Evolutionary conservation across 2,113 vertebrate species (phyloP), one percentile per base, ranked within the genome.

Genomic region (Colistium nudipinnis): DNA sequence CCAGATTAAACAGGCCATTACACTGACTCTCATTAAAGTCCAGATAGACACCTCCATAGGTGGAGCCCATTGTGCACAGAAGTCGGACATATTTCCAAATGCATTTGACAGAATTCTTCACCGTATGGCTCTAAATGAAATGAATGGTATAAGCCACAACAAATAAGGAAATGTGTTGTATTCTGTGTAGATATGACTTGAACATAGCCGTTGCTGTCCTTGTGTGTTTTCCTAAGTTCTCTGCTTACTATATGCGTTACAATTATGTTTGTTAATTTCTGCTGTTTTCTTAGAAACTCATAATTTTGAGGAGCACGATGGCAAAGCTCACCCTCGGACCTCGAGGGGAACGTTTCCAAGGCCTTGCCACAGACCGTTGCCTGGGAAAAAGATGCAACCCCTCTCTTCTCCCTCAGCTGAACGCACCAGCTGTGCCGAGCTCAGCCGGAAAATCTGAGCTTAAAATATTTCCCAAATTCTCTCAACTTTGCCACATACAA

Each of bases 1-100:
- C 68, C 85, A 72, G 81, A 82, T 90, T 87, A 90, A 86, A 88
- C 78, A 89, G 75, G 36, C 84, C 84, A 87, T 87, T 86, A 86
- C 77, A 68, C 43, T 20, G 30, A 57, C 62, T 70, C 62, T 83
- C 85, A 84, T 91, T 89, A 90, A 71, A 82, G 73, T 65, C 35
- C 60, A 65, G 48, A 24, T 61, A 70, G 70, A 82, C 75, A 70
- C 67, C 67, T 76, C 81, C 49, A 25, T 44, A 54, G 59, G 67
- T 48, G 28, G 14, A 35, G 22, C 14, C 2, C 13, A 27, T n/a
- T 71, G 27, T 57, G 31, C 27, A 44, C 28, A 44, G 55, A 24
- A 31, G 44, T 36, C 36, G 55, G 60, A 30, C 28, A 56, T 45
- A n/a, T 68, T 56, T 31, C 5, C 4, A 56, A 17, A 48, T 54